Evolutionary conservation across 2,113 vertebrate genomes (phyloP), one percentile per base, ranked within the genome.

Genomic region (Heterochromis multidens): DNA sequence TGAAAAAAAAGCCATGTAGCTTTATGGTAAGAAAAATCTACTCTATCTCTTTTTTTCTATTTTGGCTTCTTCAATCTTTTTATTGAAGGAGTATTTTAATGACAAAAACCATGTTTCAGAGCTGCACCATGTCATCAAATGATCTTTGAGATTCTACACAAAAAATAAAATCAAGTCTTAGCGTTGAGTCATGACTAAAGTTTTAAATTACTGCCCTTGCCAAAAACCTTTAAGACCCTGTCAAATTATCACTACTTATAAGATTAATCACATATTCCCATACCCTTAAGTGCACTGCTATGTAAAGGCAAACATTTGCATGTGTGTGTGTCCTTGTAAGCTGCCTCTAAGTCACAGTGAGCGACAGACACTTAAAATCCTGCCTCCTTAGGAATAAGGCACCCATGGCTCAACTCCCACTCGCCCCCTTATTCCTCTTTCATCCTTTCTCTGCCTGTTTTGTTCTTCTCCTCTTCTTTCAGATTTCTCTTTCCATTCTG

Each of bases 361-460:
- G 17, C 58, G 63, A 78, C 74, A 33, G 21, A 76, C 14, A 14
- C 25, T 76, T 82, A 61, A 62, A 61, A 84, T 90, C 65, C 88
- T 11, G 31, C 35, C 77, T 91, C 46, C 54, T 79, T 82, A 49
- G 58, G 21, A 67, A 88, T 46, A 79, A 82, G 60, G 87, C 77
- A 91, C 77, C 77, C 82, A 85, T 77, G 86, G 83, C 70, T 87
- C 65, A 78, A 35, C 80, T 80, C 56, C 83, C 80, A 56, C 82
- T 54, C 31, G 60, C 85, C 40, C 65, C 46, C 43, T 62, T 77
- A 8, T 21, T 58, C 49, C 56, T 81, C 40, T 23, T 63, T 80
- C 52, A 80, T 35, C 14, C 8, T 57, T 7, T 40, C 16, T 21
- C 12, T 23, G 57, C 37, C 17, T 29, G 27, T 23, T 61, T 61